Evolutionary conservation across 1,140 invertebrate genomes (phyloP), one percentile per base, ranked within the genome.

Genomic region (Euglossa dilemma): DNA sequence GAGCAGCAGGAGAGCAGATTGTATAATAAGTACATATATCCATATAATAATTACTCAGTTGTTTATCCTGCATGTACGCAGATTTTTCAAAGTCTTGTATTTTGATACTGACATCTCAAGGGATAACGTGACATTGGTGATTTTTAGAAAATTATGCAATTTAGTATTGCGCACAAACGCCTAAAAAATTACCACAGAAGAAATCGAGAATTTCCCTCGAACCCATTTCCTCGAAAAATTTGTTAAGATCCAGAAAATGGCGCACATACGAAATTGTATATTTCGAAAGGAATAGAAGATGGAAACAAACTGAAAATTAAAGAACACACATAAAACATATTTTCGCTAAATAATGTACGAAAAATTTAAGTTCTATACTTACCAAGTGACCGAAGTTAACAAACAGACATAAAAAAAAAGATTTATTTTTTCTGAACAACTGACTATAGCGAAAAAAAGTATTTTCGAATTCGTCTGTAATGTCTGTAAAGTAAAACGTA

Each of bases 301-400:
- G 8, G 16, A 63, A 64, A 82, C 59, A 50, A 69, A 57, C 16
- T 69, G 59, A 43, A 69, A 57, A 70, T 52, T 16, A 83, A 84
- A 63, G 45, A 74, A 74, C 74, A 72, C 54, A 36, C 25, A 71
- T 79, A 79, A 87, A 80, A 72, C 61, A 88, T 89, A 89, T 91
- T 91, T 91, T 91, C 90, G 87, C 89, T 89, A 90, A 89, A 79
- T 25, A 16, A 47, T 85, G 67, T 83, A 85, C 69, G 81, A 76
- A 63, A 25, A 76, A 52, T 85, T 88, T 80, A 83, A 84, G 79
- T 88, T 88, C 56, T 73, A 85, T 61, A 82, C 64, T 71, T 43
- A 73, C 54, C 66, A 47, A 69, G 47, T n/a, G 54, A 3, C 28
- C 75, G 66, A 47, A 69, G 18, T 45, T 64, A 52, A 52, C 73